Evolutionary conservation across 2,888 invertebrate genomes (phyloP).

Genomic region (Cybosia mesomella): DNA sequence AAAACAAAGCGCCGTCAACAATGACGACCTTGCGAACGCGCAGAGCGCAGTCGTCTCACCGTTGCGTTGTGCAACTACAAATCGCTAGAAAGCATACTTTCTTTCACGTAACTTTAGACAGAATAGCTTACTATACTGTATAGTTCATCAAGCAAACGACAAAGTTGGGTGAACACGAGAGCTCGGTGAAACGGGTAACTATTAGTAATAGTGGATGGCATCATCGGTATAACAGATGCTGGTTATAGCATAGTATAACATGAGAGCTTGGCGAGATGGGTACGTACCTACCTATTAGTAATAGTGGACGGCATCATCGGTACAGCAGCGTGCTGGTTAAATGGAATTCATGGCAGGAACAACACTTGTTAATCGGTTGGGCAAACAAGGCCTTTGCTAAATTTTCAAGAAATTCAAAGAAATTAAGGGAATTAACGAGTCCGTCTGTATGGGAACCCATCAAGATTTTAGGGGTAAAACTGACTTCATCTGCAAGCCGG

Average conservation of each 20-base stretch:
- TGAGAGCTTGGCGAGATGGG: neutral
- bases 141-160: conserved; percentile 35
- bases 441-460: too few species aligned
- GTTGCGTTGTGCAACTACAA: conserved; percentile 50
- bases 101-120: conserved; percentile 54
- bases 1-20: conserved; percentile 70
- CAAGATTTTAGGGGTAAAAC: too few species aligned
- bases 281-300: neutral
- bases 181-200: too few species aligned
- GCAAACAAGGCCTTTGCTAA: too few species aligned
- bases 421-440: neutral
- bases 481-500: too few species aligned
- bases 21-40: conserved; percentile 64
- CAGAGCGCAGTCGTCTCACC: conserved; percentile 36
- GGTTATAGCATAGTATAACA: neutral
- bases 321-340: neutral
- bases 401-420: too few species aligned
- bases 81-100: conserved; percentile 74
- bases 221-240: neutral
- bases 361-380: neutral
- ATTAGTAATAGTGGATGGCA: neutral
- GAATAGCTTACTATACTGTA: conserved; percentile 42
- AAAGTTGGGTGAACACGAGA: conserved; percentile 14
- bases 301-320: neutral
- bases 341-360: neutral